Evolutionary conservation across 2,113 vertebrate species (phyloP).

Genomic region (Nesoenas mayeri): DNA sequence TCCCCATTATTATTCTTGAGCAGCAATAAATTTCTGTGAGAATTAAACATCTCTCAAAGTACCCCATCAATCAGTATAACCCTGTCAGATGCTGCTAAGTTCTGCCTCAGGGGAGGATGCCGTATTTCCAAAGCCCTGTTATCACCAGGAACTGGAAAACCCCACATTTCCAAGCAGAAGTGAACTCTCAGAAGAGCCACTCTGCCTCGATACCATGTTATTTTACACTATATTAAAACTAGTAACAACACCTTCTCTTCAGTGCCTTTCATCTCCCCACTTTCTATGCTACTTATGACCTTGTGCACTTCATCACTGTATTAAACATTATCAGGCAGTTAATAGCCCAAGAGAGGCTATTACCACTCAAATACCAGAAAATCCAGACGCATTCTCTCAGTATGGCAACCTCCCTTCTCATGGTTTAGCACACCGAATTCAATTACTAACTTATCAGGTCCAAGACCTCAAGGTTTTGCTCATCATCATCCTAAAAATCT

Average conservation of each 20-base stretch:
- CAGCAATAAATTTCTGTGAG: conserved; percentile 11
- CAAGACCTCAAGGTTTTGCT: neutral
- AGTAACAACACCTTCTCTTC: neutral
- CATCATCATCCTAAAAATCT: neutral
- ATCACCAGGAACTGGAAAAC: neutral
- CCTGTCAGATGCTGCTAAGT: neutral
- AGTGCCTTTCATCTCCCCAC: neutral
- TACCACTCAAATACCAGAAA: neutral
- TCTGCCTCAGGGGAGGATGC: neutral
- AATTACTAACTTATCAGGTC: neutral
- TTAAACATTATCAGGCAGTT: neutral
- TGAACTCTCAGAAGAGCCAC: neutral
- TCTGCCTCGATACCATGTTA: neutral
- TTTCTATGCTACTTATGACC: neutral
- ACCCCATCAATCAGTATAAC: neutral
- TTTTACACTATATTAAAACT: neutral
- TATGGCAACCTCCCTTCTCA: neutral
- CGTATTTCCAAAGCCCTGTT: neutral
- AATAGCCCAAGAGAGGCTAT: neutral
- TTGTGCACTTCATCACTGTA: neutral
- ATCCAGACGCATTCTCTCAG: neutral
- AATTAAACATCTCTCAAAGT: conserved; percentile 10
- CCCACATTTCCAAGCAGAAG: neutral
- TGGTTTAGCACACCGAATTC: neutral
- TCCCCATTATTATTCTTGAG: neutral